Percentiles rank a stretch among this genome's conserved stretches.
phyloP scores from a whole-genome alignment of 2,888 invertebrate species.

The Macrophya annulata region DNA sequence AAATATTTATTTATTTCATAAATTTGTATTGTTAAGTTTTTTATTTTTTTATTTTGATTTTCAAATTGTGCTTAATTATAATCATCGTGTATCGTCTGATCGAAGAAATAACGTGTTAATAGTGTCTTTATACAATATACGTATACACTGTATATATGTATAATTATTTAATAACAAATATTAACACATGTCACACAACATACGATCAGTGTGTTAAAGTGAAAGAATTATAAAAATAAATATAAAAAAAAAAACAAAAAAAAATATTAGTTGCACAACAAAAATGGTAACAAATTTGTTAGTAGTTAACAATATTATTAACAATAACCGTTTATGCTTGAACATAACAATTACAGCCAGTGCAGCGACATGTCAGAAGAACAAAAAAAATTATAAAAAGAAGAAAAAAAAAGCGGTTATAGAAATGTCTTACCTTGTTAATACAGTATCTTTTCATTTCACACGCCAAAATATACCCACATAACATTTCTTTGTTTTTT shows the following conservation, averaged over 20 bases:
- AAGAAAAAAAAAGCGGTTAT: background rate
- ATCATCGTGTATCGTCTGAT: background rate
- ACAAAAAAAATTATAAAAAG: background rate
- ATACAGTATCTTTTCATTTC: background rate
- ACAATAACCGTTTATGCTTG: background rate
- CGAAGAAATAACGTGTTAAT: background rate
- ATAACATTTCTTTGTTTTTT: background rate
- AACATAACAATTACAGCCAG: slow-evolving; percentile 3
- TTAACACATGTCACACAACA: background rate
- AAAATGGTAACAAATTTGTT: background rate
- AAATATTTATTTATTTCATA: too few species aligned
- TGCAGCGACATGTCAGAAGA: background rate
- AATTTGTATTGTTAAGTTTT: too few species aligned
- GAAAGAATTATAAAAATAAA: too few species aligned
- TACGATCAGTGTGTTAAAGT: background rate
- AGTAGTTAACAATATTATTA: background rate
- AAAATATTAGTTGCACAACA: too few species aligned
- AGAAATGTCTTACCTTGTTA: slow-evolving; percentile 2
- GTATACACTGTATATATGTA: too few species aligned
- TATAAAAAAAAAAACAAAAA: background rate
- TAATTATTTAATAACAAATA: background rate
- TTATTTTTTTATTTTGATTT: too few species aligned
- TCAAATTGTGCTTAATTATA: too few species aligned
- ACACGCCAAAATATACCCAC: background rate
- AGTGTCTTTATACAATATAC: background rate